Conservation (phyloP, 2,888 invertebrate species). For the Tetanocera ferruginea region DNA sequence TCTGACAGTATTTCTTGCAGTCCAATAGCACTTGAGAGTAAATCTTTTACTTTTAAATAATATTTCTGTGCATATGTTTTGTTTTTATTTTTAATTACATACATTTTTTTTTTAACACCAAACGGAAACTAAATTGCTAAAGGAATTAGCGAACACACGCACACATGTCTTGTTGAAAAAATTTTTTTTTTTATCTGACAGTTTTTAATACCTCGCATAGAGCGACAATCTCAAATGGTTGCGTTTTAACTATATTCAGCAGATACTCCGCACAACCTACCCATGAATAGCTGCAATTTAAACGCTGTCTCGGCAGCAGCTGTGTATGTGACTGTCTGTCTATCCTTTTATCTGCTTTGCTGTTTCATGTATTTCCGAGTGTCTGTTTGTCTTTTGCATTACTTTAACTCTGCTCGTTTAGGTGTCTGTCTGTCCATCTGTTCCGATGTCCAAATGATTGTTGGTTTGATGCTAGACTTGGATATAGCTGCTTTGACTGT, state of each 20-base stretch:
- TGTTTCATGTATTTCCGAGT: not conserved
- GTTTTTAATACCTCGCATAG: constrained; percentile 10
- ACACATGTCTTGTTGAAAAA: not conserved
- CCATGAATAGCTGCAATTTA: constrained; percentile 38
- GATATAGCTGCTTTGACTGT: not conserved
- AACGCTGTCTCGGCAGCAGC: not conserved
- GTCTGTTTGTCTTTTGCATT: not conserved
- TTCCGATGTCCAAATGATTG: constrained; percentile 25
- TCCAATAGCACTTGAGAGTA: too few species aligned
- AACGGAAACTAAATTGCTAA: constrained; percentile 42
- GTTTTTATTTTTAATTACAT: too few species aligned
- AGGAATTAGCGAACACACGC: constrained; percentile 40
- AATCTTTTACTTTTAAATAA: too few species aligned
- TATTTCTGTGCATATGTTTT: too few species aligned
- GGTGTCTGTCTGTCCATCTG: not conserved
- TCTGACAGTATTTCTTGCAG: too few species aligned
- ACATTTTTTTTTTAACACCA: constrained; percentile 9
- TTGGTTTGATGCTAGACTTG: constrained; percentile 23
- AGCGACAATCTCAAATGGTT: not conserved
- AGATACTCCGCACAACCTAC: constrained; percentile 7
- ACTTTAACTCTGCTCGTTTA: not conserved
- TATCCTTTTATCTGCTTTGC: not conserved
- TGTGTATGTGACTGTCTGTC: not conserved
- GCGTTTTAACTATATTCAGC: not conserved
- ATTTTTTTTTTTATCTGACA: not conserved